Conservation (phyloP, 2,888 invertebrate species). For the Volucella inanis region DNA sequence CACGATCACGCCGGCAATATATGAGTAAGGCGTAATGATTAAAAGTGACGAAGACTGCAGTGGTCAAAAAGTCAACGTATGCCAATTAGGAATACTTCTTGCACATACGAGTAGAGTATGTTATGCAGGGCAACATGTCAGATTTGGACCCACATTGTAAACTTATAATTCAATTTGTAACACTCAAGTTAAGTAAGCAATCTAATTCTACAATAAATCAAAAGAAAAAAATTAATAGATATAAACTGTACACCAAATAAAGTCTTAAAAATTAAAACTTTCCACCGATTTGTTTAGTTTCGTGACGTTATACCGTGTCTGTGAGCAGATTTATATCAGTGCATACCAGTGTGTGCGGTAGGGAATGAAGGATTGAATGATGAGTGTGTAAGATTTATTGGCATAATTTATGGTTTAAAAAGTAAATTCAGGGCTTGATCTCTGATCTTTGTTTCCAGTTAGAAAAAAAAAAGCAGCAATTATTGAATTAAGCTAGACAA, state of each 20-base stretch:
- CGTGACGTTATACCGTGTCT: constrained; percentile 3
- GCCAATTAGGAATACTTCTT: too few relatives aligned
- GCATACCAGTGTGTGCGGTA: constrained; percentile 6
- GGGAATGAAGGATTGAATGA: constrained; percentile 1
- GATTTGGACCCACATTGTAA: too few relatives aligned
- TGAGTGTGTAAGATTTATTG: constrained; percentile 36
- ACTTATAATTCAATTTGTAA: neutral
- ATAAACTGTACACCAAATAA: constrained; percentile 27
- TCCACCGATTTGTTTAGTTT: constrained; percentile 26
- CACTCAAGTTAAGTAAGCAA: neutral
- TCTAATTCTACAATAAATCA: neutral
- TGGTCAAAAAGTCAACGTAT: too few relatives aligned
- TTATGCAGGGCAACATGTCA: too few relatives aligned
- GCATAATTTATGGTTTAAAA: constrained; percentile 31
- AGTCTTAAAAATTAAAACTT: constrained; percentile 24
- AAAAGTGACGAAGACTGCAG: neutral
- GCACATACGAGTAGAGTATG: too few relatives aligned
- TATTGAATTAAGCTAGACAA: constrained; percentile 24
- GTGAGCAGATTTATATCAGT: constrained; percentile 33
- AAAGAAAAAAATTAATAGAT: neutral
- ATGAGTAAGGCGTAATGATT: neutral
- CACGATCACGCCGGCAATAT: neutral
- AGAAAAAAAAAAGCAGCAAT: neutral
- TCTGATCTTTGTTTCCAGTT: constrained; percentile 23
- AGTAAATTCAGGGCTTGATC: constrained; percentile 8